Evolutionary conservation across 1,140 invertebrate species (phyloP).

Genomic region (Nasonia longicornis): DNA sequence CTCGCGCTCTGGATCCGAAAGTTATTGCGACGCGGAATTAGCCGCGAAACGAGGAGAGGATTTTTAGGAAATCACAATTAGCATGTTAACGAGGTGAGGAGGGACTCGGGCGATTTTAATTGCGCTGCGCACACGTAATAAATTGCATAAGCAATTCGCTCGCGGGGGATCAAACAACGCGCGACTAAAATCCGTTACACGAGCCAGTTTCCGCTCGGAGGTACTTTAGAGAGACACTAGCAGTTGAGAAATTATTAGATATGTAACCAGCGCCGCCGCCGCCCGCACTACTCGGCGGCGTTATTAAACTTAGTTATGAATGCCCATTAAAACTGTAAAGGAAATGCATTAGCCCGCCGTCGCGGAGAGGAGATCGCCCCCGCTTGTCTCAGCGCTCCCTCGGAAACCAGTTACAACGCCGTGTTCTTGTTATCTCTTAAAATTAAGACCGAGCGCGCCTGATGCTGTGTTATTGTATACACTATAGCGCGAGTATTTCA

Average conservation of each 20-base stretch:
- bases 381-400: conserved; percentile 21
- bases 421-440: conserved; percentile 35
- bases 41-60: neutral
- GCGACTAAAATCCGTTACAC: conserved; percentile 45
- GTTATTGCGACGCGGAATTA: neutral
- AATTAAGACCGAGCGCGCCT: conserved; percentile 36
- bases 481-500: neutral
- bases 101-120: conserved; percentile 27
- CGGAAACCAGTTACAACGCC: conserved; percentile 26
- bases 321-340: conserved; percentile 70
- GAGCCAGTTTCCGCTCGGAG: conserved; percentile 40
- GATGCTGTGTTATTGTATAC: too few species aligned
- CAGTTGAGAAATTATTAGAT: conserved; percentile 63
- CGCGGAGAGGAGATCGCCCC: conserved; percentile 49
- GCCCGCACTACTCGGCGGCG: conserved; percentile 54
- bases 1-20: neutral
- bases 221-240: conserved; percentile 43
- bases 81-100: neutral
- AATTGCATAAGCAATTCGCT: conserved; percentile 46
- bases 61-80: neutral
- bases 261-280: conserved; percentile 57
- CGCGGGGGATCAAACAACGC: conserved; percentile 42
- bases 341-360: conserved; percentile 67
- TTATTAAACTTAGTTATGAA: conserved; percentile 70
- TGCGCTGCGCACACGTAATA: conserved; percentile 21